Evolutionary conservation across 1,140 invertebrate species (phyloP).

Genomic region (Lithobius niger): DNA sequence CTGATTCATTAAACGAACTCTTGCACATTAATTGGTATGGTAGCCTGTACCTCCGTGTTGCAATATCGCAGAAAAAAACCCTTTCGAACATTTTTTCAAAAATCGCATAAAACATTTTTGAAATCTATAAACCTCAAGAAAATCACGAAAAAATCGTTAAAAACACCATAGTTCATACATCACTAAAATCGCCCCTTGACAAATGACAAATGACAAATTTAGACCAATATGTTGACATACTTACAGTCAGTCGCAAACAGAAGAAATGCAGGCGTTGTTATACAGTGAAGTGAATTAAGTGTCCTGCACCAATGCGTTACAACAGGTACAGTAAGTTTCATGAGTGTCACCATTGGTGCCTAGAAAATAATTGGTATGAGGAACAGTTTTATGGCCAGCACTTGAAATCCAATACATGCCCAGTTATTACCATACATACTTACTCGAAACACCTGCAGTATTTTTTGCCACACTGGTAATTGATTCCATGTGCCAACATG

Average conservation of each 20-base stretch:
- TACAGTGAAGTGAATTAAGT: constrained; percentile 41
- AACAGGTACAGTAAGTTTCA: constrained; percentile 45
- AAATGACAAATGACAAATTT: neutral
- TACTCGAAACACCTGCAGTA: neutral
- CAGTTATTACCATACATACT: too few species aligned
- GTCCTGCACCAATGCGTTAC: constrained; percentile 47
- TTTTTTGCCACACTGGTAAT: neutral
- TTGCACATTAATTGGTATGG: too few species aligned
- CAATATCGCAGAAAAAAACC: too few species aligned
- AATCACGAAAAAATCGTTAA: too few species aligned
- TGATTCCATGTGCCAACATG: neutral
- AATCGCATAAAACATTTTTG: too few species aligned
- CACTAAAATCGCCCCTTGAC: neutral
- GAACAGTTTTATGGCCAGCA: neutral
- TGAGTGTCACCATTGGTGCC: constrained; percentile 38
- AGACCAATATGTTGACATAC: neutral
- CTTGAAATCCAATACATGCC: neutral
- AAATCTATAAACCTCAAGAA: too few species aligned
- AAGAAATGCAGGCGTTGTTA: constrained; percentile 37
- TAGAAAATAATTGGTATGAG: constrained; percentile 23
- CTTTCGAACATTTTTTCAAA: too few species aligned
- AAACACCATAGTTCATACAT: neutral
- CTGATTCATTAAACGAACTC: too few species aligned
- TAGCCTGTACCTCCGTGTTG: too few species aligned
- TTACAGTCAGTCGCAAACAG: constrained; percentile 34